Evolutionary conservation across 2,113 vertebrate genomes (phyloP), one percentile per base, ranked within the genome.

Genomic region (Cyphomyrus plagiostoma): DNA sequence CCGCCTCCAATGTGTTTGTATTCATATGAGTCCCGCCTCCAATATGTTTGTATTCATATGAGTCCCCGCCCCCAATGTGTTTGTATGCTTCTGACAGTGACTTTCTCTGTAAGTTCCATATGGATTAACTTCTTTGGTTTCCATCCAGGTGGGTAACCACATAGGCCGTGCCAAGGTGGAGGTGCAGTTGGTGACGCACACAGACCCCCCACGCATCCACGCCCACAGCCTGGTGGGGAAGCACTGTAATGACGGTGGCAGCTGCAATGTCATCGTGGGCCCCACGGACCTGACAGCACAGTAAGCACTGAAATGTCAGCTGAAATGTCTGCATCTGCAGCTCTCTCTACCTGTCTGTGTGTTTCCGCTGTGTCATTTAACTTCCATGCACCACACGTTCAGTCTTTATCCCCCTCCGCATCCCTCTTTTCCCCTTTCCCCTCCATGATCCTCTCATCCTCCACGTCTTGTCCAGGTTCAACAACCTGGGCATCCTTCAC

Each of bases 191-290:
- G 98, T 99, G 92, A 99, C 98, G 0, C 98, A 99, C 96, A 96
- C 94, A 0, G 98, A 99, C 21, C 98, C 98, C 0, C 96, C 98
- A 1, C 96, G 96, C 0, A 97, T 98, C 6, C 98, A 99, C 0
- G 97, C 98, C 1, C 98, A 99, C 96, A 99, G 98, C 89, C 95
- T 99, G 91, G 98, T 99, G 91, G 98, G 98, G 86, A 98, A 98
- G 13, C 97, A 99, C 74, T 98, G 98, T 94, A 97, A 96, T 0
- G 98, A 99, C 87, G 96, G 94, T 0, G 98, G 98, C 15, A 96
- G 96, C 89, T 99, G 97, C 88, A 93, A 93, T 0, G 91, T 97
- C 0, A 94, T 97, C 0, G 95, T 99, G 88, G 98, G 98, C 21
- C 98, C 98, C 89, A 97, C 97, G 90, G 98, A 99, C 95, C 98